Base-by-base conservation (phyloP, 2,113 vertebrate genomes). In the Gnathonemus longibarbis region DNA sequence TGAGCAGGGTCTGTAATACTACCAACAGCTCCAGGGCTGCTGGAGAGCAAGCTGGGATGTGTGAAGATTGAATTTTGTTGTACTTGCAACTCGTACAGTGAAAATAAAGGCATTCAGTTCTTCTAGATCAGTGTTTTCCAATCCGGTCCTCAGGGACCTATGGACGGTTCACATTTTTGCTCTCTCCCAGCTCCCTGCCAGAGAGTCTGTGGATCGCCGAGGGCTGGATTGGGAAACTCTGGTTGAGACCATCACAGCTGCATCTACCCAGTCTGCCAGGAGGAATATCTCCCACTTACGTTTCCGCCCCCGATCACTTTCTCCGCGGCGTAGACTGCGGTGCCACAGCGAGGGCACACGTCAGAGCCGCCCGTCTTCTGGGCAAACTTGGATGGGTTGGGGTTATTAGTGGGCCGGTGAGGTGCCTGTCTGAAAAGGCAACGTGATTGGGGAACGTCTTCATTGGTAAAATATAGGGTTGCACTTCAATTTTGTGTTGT, bases 271-370 rank as follows among this genome's bases (percentile, higher is more conserved):
- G 31, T 35, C 10, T 74, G 27, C 66, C n/a, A n/a, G 56, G 10
- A 31, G n/a, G 9, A 35, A 35, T 35, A 35, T 39, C 35, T 19
- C 15, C 74, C 39, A 31, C 97, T 96, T 93, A 99, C 98, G 91
- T 99, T 98, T 42, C 98, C 98, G 31, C 95, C 98, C 48, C 97
- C 98, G 0, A 99, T 95, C 91, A 98, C 97, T 93, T 99, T 99
- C 96, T 99, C 98, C 0, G 98, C 98, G 0, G 98, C 98, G 0
- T 98, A 99, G 66, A 99, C 98, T 0, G 96, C 95, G 48, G 96
- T 97, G 9, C 94, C 95, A 27, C 98, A 99, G 46, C 98, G 97
- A 1, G 97, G 97, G 88, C 98, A 99, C 27, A 95, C 95, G 0
- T 99, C 98, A 0, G 97, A 93, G 74, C 96, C 95, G 0, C 95